These are phyloP conservation scores for Meandrusa payeni DNA, from an alignment of 2,888 invertebrate species.

Conservation along the genomic window DNA sequence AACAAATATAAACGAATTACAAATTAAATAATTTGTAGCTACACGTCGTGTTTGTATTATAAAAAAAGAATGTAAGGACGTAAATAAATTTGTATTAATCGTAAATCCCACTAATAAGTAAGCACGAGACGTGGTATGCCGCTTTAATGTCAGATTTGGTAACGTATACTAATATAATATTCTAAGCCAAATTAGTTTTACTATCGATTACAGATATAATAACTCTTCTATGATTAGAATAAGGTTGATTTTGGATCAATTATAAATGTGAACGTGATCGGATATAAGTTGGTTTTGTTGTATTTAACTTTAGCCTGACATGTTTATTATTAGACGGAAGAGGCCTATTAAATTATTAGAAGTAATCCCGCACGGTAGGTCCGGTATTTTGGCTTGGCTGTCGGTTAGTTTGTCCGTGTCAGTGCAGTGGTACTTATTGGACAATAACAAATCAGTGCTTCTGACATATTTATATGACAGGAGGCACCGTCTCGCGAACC, in stretches of 20 bases:
- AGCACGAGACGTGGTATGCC: conserved; percentile 58
- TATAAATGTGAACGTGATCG: conserved; percentile 26
- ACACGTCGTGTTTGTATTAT: conserved; percentile 68
- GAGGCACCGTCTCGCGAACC: conserved; percentile 16
- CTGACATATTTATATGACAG: conserved; percentile 51
- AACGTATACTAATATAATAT: conserved; percentile 64
- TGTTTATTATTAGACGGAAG: conserved; percentile 76
- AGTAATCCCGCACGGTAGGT: conserved; percentile 66
- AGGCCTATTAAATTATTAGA: conserved; percentile 75
- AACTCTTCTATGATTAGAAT: conserved; percentile 27
- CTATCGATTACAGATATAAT: conserved; percentile 10
- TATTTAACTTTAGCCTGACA: conserved; percentile 72
- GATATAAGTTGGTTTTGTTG: conserved; percentile 44
- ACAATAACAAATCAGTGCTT: conserved; percentile 53
- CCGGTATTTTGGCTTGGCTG: conserved; percentile 65
- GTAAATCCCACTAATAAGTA: conserved; percentile 71
- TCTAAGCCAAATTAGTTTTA: conserved; percentile 38
- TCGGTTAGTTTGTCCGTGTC: conserved; percentile 48
- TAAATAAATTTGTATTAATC: conserved; percentile 63
- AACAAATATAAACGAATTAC: conserved; percentile 66
- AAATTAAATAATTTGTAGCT: conserved; percentile 72
- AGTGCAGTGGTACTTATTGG: conserved; percentile 46
- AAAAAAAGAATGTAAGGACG: conserved; percentile 56
- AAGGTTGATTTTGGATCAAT: conserved; percentile 34
- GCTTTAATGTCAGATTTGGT: conserved; percentile 71